These are phyloP conservation scores for Melipona quadrifasciata DNA, from an alignment of 1,140 invertebrate species.

Conservation along the genomic window DNA sequence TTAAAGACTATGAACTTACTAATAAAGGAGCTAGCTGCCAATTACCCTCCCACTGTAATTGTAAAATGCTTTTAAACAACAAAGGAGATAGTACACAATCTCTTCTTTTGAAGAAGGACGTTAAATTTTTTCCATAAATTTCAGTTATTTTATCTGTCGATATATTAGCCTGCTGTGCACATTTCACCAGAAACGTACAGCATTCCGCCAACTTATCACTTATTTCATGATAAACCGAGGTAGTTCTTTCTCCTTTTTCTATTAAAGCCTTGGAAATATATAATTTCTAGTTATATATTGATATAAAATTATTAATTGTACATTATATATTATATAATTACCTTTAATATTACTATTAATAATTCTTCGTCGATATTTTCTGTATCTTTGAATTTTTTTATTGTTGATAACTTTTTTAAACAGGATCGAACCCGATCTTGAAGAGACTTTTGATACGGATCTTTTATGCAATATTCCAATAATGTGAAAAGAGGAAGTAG, in stretches of 20 bases:
- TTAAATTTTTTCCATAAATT: conserved; percentile 82
- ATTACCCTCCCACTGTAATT: conserved; percentile 84
- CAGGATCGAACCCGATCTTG: conserved; percentile 84
- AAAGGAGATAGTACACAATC: conserved; percentile 85
- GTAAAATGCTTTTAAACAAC: conserved; percentile 85
- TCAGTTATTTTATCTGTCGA: conserved; percentile 77
- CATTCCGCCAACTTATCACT: conserved; percentile 86
- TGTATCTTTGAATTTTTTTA: conserved; percentile 84
- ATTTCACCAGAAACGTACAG: conserved; percentile 85
- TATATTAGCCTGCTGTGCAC: conserved; percentile 80
- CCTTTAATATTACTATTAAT: conserved; percentile 81
- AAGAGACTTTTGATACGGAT: conserved; percentile 86
- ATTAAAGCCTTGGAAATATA: conserved; percentile 82
- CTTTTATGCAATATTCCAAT: conserved; percentile 86
- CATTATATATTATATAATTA: conserved; percentile 49
- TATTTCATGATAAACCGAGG: conserved; percentile 86
- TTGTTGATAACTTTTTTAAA: conserved; percentile 83
- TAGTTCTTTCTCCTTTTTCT: conserved; percentile 85
- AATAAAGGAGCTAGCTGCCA: conserved; percentile 83
- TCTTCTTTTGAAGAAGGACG: conserved; percentile 84
- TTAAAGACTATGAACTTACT: conserved; percentile 50
- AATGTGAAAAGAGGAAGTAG: conserved; percentile 85
- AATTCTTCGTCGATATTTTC: conserved; percentile 83
- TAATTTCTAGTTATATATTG: not conserved
- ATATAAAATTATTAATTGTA: conserved; percentile 21